Percentiles rank a stretch among this genome's conserved stretches.
phyloP scores from a whole-genome alignment of 2,888 invertebrate genomes.

The Eupithecia exiguata region DNA sequence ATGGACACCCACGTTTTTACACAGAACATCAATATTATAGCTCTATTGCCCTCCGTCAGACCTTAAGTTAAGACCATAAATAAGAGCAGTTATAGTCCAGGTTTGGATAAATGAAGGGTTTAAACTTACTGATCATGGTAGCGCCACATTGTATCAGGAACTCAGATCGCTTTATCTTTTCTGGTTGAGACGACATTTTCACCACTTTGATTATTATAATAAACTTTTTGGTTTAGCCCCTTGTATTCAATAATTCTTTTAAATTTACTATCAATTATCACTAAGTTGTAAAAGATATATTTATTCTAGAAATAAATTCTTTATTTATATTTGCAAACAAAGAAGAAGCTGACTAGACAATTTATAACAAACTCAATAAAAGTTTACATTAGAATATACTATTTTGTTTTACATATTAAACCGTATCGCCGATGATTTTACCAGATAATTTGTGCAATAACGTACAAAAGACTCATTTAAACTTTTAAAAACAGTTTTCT shows the following conservation, averaged over 20 bases:
- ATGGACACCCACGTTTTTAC: not conserved
- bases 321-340: not conserved
- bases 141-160: constrained; percentile 52
- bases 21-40: no score
- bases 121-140: constrained; percentile 59
- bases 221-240: not conserved
- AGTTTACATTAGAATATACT: not conserved
- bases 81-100: not conserved
- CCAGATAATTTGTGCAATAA: not conserved
- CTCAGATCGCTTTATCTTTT: constrained; percentile 23
- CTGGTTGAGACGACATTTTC: constrained; percentile 5
- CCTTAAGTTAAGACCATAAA: no score
- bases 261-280: not conserved
- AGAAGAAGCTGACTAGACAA: not conserved
- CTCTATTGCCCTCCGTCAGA: no score
- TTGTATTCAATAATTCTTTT: not conserved
- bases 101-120: not conserved
- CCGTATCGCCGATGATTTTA: not conserved
- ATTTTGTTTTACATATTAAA: not conserved
- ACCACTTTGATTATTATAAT: not conserved
- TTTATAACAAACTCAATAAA: not conserved
- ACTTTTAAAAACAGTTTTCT: not conserved
- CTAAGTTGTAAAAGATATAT: not conserved
- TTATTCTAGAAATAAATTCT: not conserved
- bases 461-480: not conserved